Percentiles rank a stretch among this genome's conserved stretches.
Evolutionary conservation across 2,113 vertebrate species (phyloP).

Genomic region (Catharus minimus): DNA sequence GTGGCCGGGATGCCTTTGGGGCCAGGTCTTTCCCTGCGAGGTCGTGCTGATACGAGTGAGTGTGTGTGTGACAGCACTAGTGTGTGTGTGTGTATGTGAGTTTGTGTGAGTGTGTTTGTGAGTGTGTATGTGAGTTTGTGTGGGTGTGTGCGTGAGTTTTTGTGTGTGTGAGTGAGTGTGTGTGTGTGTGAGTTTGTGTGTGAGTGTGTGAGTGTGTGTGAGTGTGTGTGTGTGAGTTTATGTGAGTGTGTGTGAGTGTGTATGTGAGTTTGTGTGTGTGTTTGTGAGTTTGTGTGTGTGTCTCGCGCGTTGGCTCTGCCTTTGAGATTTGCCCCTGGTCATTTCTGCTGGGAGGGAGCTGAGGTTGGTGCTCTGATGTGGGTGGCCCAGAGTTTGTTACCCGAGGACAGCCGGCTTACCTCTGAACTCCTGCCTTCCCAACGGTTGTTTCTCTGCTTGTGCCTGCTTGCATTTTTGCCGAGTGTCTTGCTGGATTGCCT

Average conservation of each 20-base stretch:
- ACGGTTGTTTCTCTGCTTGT: conserved; percentile 34
- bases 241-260: too few relatives aligned
- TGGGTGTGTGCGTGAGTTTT: too few relatives aligned
- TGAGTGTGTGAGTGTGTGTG: too few relatives aligned
- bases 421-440: conserved; percentile 62
- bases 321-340: conserved; percentile 59
- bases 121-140: not conserved
- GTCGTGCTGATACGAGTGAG: not conserved
- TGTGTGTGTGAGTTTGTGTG: not conserved
- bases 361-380: conserved; percentile 58
- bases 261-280: not conserved
- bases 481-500: not conserved
- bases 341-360: conserved; percentile 53
- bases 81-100: too few relatives aligned
- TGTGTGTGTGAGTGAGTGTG: not conserved
- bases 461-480: conserved; percentile 28
- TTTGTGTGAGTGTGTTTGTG: too few relatives aligned
- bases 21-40: not conserved
- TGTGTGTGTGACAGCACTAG: too few relatives aligned
- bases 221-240: not conserved
- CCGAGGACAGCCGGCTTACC: conserved; percentile 56
- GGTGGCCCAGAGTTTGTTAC: conserved; percentile 64
- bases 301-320: not conserved
- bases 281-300: not conserved
- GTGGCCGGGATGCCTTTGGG: not conserved